Evolutionary conservation across 2,113 vertebrate species (phyloP), one percentile per base, ranked within the genome.

Genomic region (Leucopsar rothschildi): DNA sequence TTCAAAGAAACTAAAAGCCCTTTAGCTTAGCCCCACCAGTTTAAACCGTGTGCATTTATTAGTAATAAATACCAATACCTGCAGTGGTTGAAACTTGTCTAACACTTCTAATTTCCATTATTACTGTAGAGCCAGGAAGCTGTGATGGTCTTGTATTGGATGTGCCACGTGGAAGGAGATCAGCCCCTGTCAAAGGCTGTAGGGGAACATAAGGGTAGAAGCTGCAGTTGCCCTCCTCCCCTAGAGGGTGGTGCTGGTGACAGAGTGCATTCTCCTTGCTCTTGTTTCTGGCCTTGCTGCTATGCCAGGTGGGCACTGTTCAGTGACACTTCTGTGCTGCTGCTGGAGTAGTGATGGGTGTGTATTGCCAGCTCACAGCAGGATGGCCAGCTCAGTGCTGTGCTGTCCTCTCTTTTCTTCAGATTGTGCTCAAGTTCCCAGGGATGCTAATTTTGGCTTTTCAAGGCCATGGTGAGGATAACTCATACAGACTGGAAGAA

Each of bases 1-100:
- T 86, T 95, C 68, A 90, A 91, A 89, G 86, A 40, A 75, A 55
- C 6, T 33, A 25, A 76, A 82, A 88, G 76, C 66, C 64, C 66
- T 95, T 92, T 29, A 77, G 85, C 78, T 94, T 70, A 50, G 50
- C 37, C 68, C 42, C 33, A 33, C 45, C 42, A 24, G 22, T 61
- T 88, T 45, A 61, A 88, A 33, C 50, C 42, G 12, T 18, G 10
- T 28, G 5, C 40, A 35, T 68, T 59, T 59, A 68, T 69, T 79
- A 92, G n/a, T 28, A 60, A 40, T 23, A 68, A 64, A 64, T 21
- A 25, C 19, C 55, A 7, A n/a, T 83, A 31, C 29, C 35, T 53
- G 44, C 35, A 45, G 24, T 52, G 24, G 60, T 47, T 77, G 76
- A 72, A 83, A 77, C 71, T 52, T 77, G 70, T 49, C 52, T 87